A percentile compares a stretch with the other conserved stretches of the same genome.
Evolutionary conservation across 1,140 invertebrate species (phyloP).

Genomic region (Helicorthomorpha holstii): DNA sequence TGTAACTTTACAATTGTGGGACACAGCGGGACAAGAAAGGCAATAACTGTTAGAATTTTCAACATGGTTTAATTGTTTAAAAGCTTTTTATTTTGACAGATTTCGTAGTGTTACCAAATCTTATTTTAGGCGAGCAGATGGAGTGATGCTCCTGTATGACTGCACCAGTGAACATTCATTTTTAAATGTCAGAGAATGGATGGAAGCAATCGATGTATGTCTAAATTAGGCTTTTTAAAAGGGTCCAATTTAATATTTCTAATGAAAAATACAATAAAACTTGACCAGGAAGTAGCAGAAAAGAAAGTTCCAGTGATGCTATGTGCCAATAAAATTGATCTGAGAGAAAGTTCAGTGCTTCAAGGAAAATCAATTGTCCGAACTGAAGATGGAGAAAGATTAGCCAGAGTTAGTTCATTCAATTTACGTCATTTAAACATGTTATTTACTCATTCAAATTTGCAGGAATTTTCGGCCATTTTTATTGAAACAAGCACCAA

Average conservation of each 20-base stretch:
- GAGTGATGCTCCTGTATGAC: conserved; percentile 47
- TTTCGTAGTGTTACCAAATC: conserved; percentile 49
- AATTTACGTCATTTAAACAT: background rate
- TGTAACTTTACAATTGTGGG: conserved; percentile 43
- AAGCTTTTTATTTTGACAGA: conserved; percentile 21
- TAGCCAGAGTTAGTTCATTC: conserved; percentile 30
- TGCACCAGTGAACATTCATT: conserved; percentile 44
- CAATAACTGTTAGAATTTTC: conserved; percentile 11
- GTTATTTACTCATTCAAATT: conserved; percentile 6
- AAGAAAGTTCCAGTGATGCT: conserved; percentile 36
- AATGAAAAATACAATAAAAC: background rate
- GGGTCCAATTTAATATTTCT: conserved; percentile 14
- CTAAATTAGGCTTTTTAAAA: conserved; percentile 19
- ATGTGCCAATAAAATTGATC: conserved; percentile 37
- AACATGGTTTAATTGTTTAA: background rate
- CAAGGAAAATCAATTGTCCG: conserved; percentile 24
- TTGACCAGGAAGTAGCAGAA: conserved; percentile 25
- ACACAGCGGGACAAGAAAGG: conserved; percentile 42
- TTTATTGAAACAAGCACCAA: conserved; percentile 43
- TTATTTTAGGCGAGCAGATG: conserved; percentile 50
- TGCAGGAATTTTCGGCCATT: conserved; percentile 31
- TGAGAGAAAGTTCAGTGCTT: conserved; percentile 28
- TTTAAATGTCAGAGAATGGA: conserved; percentile 43
- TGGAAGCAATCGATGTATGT: conserved; percentile 36
- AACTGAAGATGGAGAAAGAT: conserved; percentile 29